These are phyloP conservation scores for Ictidomys tridecemlineatus DNA, from an alignment of 2,113 vertebrate genomes.

Conservation along the genomic window DNA sequence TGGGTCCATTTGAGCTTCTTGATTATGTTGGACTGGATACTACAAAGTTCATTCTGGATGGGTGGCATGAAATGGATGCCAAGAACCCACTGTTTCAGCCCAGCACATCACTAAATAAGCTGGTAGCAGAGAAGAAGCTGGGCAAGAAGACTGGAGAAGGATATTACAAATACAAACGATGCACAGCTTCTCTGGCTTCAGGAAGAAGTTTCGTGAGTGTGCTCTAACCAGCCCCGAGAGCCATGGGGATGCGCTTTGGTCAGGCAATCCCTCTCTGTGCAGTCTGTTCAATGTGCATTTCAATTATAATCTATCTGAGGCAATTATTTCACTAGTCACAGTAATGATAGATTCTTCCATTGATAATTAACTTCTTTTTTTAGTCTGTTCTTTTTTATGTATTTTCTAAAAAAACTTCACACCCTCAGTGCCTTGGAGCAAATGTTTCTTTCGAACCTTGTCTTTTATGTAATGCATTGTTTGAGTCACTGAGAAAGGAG, in stretches of 20 bases:
- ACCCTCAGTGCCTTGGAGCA: constrained; percentile 86
- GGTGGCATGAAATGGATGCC: constrained; percentile 92
- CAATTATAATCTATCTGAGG: constrained; percentile 59
- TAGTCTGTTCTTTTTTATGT: constrained; percentile 56
- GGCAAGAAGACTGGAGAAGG: constrained; percentile 97
- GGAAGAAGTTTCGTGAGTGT: neutral
- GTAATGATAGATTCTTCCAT: constrained; percentile 47
- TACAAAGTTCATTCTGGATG: constrained; percentile 95
- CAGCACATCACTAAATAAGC: constrained; percentile 91
- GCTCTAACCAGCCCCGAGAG: constrained; percentile 44
- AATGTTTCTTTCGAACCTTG: neutral
- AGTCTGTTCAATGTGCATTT: neutral
- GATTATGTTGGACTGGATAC: constrained; percentile 98
- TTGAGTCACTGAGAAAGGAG: neutral
- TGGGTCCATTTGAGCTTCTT: constrained; percentile 97
- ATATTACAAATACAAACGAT: constrained; percentile 96
- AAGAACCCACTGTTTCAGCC: constrained; percentile 92
- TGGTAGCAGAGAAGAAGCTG: constrained; percentile 95
- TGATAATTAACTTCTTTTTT: constrained; percentile 64
- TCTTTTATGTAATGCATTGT: neutral
- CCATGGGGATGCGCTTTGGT: constrained; percentile 51
- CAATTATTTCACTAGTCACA: constrained; percentile 60
- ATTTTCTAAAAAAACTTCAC: constrained; percentile 81
- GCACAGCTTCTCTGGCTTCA: neutral
- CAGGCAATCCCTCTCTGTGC: constrained; percentile 12